phyloP scores from a whole-genome alignment of 2,888 invertebrate genomes.

The Ichneumoninae sp. region DNA sequence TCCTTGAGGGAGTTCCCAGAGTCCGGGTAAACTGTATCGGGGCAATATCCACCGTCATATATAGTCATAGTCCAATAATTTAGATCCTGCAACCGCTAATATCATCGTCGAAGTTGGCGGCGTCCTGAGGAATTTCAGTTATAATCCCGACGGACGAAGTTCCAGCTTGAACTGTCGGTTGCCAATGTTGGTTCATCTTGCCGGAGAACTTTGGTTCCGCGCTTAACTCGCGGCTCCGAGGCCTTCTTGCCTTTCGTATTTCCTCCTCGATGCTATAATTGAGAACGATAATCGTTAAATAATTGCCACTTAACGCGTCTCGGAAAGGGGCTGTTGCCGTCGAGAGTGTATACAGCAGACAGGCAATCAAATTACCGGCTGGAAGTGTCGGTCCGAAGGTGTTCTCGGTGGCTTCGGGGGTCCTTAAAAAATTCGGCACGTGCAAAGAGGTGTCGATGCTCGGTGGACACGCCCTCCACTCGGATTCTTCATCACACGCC shows the following conservation, averaged over 20 bases:
- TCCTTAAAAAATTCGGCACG: slow-evolving; percentile 60
- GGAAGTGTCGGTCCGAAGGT: slow-evolving; percentile 57
- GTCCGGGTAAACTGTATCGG: slow-evolving; percentile 7
- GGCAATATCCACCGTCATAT: background rate
- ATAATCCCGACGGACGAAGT: background rate
- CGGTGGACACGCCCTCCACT: slow-evolving; percentile 63
- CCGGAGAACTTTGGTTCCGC: slow-evolving; percentile 16
- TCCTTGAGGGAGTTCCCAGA: background rate
- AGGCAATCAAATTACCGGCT: slow-evolving; percentile 57
- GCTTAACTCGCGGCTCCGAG: slow-evolving; percentile 7
- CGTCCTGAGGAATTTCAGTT: background rate
- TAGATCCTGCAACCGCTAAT: background rate
- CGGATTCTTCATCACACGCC: slow-evolving; percentile 59
- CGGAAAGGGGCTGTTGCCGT: slow-evolving; percentile 18
- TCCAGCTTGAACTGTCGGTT: background rate
- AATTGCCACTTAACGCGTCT: slow-evolving; percentile 61
- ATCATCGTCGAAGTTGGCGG: background rate
- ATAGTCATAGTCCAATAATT: background rate
- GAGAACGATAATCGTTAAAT: slow-evolving; percentile 62
- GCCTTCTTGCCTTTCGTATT: background rate
- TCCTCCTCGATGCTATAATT: slow-evolving; percentile 24
- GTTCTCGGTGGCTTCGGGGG: slow-evolving; percentile 25
- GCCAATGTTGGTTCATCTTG: slow-evolving; percentile 7
- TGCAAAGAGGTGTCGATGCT: slow-evolving; percentile 68
- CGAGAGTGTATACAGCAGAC: slow-evolving; percentile 39